Conservation (phyloP, 2,888 invertebrate species). For the Cetonia aurata region DNA sequence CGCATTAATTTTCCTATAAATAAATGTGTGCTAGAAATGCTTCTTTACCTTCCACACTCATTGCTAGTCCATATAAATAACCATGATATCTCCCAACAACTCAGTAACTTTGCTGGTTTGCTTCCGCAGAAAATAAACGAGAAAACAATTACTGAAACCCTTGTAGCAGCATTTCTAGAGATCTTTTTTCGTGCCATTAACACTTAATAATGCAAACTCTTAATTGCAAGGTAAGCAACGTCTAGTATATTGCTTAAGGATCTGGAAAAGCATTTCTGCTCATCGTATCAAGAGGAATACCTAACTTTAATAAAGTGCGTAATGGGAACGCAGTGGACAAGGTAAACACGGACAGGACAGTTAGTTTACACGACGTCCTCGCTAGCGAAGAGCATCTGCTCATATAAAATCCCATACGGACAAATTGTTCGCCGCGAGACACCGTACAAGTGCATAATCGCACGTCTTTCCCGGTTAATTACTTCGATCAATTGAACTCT, state of each 20-base stretch:
- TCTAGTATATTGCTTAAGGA: not conserved
- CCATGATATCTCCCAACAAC: too few species aligned
- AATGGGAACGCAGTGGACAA: slow-evolving; percentile 32
- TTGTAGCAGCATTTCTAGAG: slow-evolving; percentile 11
- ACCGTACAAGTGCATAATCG: slow-evolving; percentile 55
- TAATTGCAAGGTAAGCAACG: slow-evolving; percentile 27
- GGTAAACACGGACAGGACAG: slow-evolving; percentile 49
- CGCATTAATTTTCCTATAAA: too few species aligned
- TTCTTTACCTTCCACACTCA: too few species aligned
- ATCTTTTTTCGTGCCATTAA: slow-evolving; percentile 12
- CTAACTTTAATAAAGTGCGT: slow-evolving; percentile 42
- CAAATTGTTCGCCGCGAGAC: slow-evolving; percentile 56
- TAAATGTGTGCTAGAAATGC: too few species aligned
- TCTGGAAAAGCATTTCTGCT: slow-evolving; percentile 7
- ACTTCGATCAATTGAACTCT: slow-evolving; percentile 57
- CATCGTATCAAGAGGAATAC: slow-evolving; percentile 12
- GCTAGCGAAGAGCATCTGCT: slow-evolving; percentile 48
- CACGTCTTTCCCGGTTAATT: slow-evolving; percentile 56
- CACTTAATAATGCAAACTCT: slow-evolving; percentile 12
- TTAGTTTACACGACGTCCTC: slow-evolving; percentile 51
- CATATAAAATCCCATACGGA: slow-evolving; percentile 53
- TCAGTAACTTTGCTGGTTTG: not conserved
- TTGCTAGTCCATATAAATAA: too few species aligned
- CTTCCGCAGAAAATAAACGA: not conserved
- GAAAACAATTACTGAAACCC: too few species aligned